Evolutionary conservation across 2,113 vertebrate species (phyloP).

Genomic region (Galemys pyrenaicus): DNA sequence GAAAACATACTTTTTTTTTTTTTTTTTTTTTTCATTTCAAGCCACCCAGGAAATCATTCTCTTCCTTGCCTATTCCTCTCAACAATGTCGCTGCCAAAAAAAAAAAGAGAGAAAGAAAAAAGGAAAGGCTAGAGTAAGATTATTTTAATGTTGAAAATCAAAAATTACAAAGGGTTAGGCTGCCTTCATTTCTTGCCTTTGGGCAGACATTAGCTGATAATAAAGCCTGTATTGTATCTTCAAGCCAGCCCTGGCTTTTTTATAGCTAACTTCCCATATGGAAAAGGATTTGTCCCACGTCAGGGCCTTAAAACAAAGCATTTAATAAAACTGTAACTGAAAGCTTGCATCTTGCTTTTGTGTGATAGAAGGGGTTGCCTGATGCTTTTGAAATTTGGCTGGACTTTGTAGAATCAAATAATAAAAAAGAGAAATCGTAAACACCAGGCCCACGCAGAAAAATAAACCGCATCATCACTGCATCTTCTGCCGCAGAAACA

Average conservation of each 20-base stretch:
- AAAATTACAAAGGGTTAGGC: constrained; percentile 39
- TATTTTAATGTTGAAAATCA: constrained; percentile 67
- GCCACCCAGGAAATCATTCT: constrained; percentile 45
- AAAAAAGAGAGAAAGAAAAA: too few relatives aligned
- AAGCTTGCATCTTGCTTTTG: constrained; percentile 30
- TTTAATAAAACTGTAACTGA: constrained; percentile 34
- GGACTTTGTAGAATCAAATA: constrained; percentile 23
- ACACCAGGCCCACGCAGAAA: neutral
- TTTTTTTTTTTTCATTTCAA: constrained; percentile 56
- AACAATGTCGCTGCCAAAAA: neutral
- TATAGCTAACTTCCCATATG: constrained; percentile 7
- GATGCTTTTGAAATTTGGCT: neutral
- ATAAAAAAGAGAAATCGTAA: neutral
- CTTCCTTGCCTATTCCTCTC: neutral
- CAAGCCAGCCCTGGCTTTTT: constrained; percentile 28
- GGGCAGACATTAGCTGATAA: constrained; percentile 25
- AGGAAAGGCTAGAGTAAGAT: neutral
- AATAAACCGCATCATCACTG: neutral
- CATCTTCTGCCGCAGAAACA: neutral
- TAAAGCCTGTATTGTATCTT: constrained; percentile 54
- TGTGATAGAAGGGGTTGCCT: neutral
- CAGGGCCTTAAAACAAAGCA: constrained; percentile 31
- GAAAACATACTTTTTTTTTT: constrained; percentile 60
- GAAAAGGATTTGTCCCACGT: constrained; percentile 28
- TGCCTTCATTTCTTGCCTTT: constrained; percentile 54